Conservation (phyloP, 2,888 invertebrate genomes). For the Apodemia hepburni region DNA sequence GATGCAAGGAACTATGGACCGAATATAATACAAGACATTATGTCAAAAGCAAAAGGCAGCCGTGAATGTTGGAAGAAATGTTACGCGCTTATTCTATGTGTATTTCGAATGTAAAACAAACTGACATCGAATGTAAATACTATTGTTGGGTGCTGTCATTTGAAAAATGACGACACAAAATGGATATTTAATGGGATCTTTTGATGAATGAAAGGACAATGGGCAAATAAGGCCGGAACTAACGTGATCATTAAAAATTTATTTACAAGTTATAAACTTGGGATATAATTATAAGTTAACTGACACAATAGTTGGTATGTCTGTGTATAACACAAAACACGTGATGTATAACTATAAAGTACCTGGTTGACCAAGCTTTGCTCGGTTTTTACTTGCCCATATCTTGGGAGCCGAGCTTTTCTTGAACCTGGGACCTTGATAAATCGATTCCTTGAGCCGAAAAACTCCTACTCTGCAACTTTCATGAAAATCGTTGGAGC, state of each 20-base stretch:
- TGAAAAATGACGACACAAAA: slow-evolving; percentile 66
- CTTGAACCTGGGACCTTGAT: too few relatives aligned
- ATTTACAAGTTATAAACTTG: slow-evolving; percentile 13
- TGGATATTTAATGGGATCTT: slow-evolving; percentile 66
- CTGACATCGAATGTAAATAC: slow-evolving; percentile 79
- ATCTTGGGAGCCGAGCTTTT: too few relatives aligned
- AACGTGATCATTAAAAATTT: slow-evolving; percentile 32
- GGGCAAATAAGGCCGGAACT: slow-evolving; percentile 41
- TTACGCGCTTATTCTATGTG: slow-evolving; percentile 70
- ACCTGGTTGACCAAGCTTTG: too few relatives aligned
- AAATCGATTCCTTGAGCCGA: too few relatives aligned
- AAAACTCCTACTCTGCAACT: too few relatives aligned
- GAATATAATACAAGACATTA: slow-evolving; percentile 63
- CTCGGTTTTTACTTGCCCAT: too few relatives aligned
- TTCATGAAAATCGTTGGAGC: too few relatives aligned
- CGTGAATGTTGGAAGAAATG: slow-evolving; percentile 66
- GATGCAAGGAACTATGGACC: slow-evolving; percentile 65
- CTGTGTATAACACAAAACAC: too few relatives aligned
- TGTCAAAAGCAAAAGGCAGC: slow-evolving; percentile 61
- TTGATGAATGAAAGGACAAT: slow-evolving; percentile 51
- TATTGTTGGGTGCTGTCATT: slow-evolving; percentile 72
- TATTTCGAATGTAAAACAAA: slow-evolving; percentile 78
- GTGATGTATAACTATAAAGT: too few relatives aligned
- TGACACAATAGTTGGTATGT: too few relatives aligned
- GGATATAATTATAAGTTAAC: too few relatives aligned